These are phyloP conservation scores for Chauna torquata DNA, from an alignment of 2,113 vertebrate species.

Conservation along the genomic window DNA sequence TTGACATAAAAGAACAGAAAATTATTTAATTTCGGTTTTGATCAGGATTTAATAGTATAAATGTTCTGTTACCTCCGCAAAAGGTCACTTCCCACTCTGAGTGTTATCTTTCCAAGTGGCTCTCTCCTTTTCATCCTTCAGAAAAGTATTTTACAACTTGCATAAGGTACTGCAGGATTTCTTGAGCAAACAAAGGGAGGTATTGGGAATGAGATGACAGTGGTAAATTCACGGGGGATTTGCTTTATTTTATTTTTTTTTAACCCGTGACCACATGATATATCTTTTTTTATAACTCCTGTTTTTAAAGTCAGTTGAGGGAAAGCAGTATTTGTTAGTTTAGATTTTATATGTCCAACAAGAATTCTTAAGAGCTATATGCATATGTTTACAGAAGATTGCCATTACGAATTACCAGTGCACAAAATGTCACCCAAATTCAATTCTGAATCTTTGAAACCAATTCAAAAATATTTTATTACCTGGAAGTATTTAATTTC, in stretches of 20 bases:
- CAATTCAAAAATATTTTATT: not conserved
- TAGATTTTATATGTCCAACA: not conserved
- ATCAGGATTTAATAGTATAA: not conserved
- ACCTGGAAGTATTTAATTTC: not conserved
- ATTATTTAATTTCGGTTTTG: not conserved
- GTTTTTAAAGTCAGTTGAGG: not conserved
- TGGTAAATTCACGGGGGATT: not conserved
- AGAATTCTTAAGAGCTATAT: not conserved
- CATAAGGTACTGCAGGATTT: not conserved
- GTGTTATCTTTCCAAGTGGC: not conserved
- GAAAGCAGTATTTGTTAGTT: not conserved
- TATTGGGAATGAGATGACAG: not conserved
- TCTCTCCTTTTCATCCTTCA: rapidly evolving
- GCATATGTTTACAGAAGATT: not conserved
- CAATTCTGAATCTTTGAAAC: not conserved
- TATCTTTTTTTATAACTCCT: not conserved
- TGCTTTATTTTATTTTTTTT: not conserved
- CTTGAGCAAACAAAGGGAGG: not conserved
- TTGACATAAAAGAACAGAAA: not conserved
- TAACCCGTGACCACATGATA: not conserved
- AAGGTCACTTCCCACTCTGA: not conserved
- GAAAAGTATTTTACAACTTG: rapidly evolving
- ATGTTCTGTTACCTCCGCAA: rapidly evolving
- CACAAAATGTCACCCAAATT: not conserved
- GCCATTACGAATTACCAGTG: not conserved